These are phyloP conservation scores for Drosophila lacicola DNA, from an alignment of 2,888 invertebrate species.

Conservation along the genomic window DNA sequence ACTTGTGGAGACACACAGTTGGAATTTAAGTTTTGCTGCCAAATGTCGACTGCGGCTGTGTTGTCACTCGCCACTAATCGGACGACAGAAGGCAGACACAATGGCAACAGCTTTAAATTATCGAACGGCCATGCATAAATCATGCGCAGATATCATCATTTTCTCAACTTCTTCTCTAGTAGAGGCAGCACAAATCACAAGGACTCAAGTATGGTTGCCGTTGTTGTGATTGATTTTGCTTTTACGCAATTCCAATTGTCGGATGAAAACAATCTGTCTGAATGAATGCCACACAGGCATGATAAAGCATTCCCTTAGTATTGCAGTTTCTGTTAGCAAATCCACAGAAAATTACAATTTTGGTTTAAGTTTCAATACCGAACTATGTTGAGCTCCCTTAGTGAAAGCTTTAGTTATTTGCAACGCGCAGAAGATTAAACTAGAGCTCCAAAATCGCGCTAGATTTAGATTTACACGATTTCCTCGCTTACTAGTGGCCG, in stretches of 20 bases:
- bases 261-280: slow-evolving; percentile 19
- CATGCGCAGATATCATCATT: slow-evolving; percentile 63
- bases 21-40: slow-evolving; percentile 21
- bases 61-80: slow-evolving; percentile 18
- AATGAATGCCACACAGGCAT: slow-evolving; percentile 12
- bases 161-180: slow-evolving; percentile 8
- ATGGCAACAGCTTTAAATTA: slow-evolving; percentile 53
- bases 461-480: too few relatives aligned
- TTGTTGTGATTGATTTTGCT: slow-evolving; percentile 21
- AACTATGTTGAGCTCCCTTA: background rate
- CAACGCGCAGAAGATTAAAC: background rate
- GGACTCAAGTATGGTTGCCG: slow-evolving; percentile 9
- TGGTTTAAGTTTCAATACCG: slow-evolving; percentile 5
- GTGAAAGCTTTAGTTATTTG: background rate
- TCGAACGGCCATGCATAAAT: slow-evolving; percentile 61
- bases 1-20: slow-evolving; percentile 22
- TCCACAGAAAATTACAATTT: slow-evolving; percentile 37
- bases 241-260: slow-evolving; percentile 9
- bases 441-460: too few relatives aligned
- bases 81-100: slow-evolving; percentile 17
- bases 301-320: slow-evolving; percentile 6
- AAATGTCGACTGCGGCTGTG: slow-evolving; percentile 23
- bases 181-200: background rate
- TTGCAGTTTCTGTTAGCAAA: slow-evolving; percentile 13
- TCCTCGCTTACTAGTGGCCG: too few relatives aligned